Percentiles rank a stretch among this genome's conserved stretches.
These are phyloP conservation scores for Drosophila sp. DNA, from an alignment of 1,140 invertebrate genomes.

Conservation along the genomic window DNA sequence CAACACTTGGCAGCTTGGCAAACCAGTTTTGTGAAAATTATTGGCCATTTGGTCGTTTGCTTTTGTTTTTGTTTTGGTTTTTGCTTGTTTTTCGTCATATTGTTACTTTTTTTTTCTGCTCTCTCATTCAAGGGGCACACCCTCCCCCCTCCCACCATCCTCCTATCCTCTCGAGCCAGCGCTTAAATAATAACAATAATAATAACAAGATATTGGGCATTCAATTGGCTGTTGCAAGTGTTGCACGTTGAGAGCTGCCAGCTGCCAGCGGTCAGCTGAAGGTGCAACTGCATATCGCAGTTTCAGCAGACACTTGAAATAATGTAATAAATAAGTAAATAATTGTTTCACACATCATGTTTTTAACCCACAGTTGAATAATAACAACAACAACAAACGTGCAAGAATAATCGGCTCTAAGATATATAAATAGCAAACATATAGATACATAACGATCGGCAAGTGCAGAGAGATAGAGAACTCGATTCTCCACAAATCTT, in stretches of 20 bases:
- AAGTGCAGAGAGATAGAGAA: conserved; percentile 24
- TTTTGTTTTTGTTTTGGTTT: conserved; percentile 37
- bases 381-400: conserved; percentile 26
- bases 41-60: conserved; percentile 56
- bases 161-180: too few relatives aligned
- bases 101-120: conserved; percentile 34
- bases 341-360: conserved; percentile 5
- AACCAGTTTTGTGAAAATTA: conserved; percentile 82
- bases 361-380: conserved; percentile 29
- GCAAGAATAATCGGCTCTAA: conserved; percentile 14
- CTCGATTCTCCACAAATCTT: conserved; percentile 21
- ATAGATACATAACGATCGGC: conserved; percentile 17
- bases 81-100: conserved; percentile 28
- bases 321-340: conserved; percentile 6
- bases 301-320: background rate
- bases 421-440: too few relatives aligned
- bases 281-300: conserved; percentile 1
- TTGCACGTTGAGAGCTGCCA: conserved; percentile 35
- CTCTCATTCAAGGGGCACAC: conserved; percentile 17
- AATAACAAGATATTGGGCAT: conserved; percentile 54
- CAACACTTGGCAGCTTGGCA: conserved; percentile 45
- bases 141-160: background rate
- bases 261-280: conserved; percentile 19
- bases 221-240: conserved; percentile 41
- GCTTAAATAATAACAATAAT: conserved; percentile 35